Percentiles rank a stretch among this genome's conserved stretches.
Conservation (phyloP, 2,113 vertebrate genomes). For the Ovis aries region ARS-UI_Ramb_v3.0 NC_056077.1:32741501-32742000, state of each 20-base stretch:
- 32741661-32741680: background rate
- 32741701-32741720: background rate
- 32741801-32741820: background rate
- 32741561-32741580: fast-evolving
- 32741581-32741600: background rate
- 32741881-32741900: conserved; percentile 10
- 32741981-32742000: conserved; percentile 53
- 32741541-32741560: background rate
- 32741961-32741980: conserved; percentile 40
- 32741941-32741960: background rate
- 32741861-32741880: background rate
- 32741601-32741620: fast-evolving
- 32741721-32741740: background rate
- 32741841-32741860: background rate
- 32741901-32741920: conserved; percentile 32
- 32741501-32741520: fast-evolving
- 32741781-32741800: background rate
- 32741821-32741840: background rate
- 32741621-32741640: background rate
- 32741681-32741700: background rate
- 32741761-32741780: background rate
- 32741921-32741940: conserved; percentile 40
- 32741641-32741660: fast-evolving
- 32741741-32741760: background rate
- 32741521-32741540: background rate